These are phyloP conservation scores for Batillaria attramentaria DNA, from an alignment of 1,140 invertebrate species.

Conservation along the genomic window DNA sequence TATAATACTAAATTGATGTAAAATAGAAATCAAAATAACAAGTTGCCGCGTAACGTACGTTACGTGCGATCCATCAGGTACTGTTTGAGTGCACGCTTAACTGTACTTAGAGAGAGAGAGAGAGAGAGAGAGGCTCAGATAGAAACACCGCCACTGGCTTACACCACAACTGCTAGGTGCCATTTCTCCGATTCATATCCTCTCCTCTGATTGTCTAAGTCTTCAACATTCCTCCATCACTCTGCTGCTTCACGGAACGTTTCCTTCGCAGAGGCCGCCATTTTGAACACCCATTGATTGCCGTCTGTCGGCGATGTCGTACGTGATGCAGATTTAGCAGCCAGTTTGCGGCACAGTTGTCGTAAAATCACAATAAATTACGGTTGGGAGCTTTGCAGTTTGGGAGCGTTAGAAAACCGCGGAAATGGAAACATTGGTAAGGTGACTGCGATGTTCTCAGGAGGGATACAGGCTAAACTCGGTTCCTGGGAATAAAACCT, in stretches of 20 bases:
- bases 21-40: too few species aligned
- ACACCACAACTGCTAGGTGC: neutral
- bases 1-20: too few species aligned
- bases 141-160: neutral
- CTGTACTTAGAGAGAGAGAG: too few species aligned
- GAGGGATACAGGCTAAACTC: neutral
- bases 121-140: too few species aligned
- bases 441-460: neutral
- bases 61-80: too few species aligned
- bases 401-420: neutral
- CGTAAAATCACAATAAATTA: slow-evolving; percentile 8
- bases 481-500: too few species aligned
- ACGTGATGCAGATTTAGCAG: slow-evolving; percentile 14
- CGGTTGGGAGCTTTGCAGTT: neutral
- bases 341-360: slow-evolving; percentile 9
- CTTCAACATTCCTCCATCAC: neutral
- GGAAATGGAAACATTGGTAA: neutral
- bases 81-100: too few species aligned
- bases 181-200: neutral
- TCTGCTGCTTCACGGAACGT: neutral
- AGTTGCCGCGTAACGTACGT: too few species aligned
- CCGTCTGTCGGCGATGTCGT: slow-evolving; percentile 12
- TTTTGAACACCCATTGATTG: slow-evolving; percentile 9
- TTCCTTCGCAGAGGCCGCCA: neutral
- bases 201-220: neutral